Base-by-base conservation (phyloP, 2,888 invertebrate species). In the Zygaena filipendulae region DNA sequence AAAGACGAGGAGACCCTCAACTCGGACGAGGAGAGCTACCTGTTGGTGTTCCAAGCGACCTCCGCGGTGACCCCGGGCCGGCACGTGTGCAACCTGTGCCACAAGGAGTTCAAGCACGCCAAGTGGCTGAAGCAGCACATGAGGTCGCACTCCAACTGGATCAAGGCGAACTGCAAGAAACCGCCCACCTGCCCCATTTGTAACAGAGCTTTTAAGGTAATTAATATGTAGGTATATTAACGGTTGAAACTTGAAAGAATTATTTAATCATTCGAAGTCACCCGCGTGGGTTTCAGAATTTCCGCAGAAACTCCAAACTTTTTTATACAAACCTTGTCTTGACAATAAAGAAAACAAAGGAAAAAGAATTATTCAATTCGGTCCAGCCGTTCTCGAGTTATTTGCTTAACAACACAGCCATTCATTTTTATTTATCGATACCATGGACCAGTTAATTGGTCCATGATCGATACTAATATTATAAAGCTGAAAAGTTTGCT, bases 151-250 rank as follows among this genome's bases (percentile, higher is more conserved):
- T 69, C 81, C 8, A 85, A 85, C 57, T 85, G 85, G 85, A 85
- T 85, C 40, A 81, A 79, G 43, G 85, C 85, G 1, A 85, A 85
- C 38, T 85, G 85, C 53, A 85, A 85, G 62, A 84, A 84, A 46
- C 84, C 84, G 11, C 85, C 85, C 2, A 82, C 82, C 59, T 85
- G 85, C 46, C 69, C 74, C 9, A 81, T 85, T 23, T 85, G 85
- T 36, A 68, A 81, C 19, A 74, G 84, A 52, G 82, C 83, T 35
- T 85, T 85, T 42, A 85, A 85, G 66, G 77, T 71, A 19, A 35
- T 16, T 16, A 16, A n/a, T n/a, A n/a, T n/a, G n/a, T n/a, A n/a
- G n/a, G n/a, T n/a, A n/a, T n/a, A n/a, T n/a, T n/a, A n/a, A n/a
- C n/a, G n/a, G n/a, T n/a, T n/a, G 19, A n/a, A 19, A 4, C 11